Percentiles rank a stretch among this genome's conserved stretches.
These are phyloP conservation scores for Portunus trituberculatus DNA, from an alignment of 1,140 invertebrate species.

Conservation along the genomic window DNA sequence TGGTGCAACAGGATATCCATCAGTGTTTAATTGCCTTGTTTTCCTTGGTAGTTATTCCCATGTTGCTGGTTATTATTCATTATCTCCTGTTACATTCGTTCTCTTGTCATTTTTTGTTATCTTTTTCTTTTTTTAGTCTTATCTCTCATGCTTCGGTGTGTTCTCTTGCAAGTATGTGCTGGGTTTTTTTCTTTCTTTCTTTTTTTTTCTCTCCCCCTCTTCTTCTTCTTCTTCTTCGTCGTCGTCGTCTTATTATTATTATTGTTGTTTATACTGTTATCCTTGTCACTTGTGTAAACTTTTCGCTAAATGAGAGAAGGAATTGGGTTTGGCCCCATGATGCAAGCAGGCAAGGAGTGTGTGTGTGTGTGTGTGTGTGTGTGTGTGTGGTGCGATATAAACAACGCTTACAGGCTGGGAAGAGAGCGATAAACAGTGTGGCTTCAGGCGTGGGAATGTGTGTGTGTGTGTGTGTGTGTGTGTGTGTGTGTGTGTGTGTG, in stretches of 20 bases:
- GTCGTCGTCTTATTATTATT: too few species aligned
- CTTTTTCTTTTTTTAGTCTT: not conserved
- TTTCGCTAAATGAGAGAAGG: too few species aligned
- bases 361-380: not conserved
- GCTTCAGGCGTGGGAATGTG: constrained; percentile 4
- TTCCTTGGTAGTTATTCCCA: not conserved
- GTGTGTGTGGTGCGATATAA: not conserved
- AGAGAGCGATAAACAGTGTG: not conserved
- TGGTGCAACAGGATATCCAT: too few species aligned
- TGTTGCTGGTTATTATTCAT: not conserved
- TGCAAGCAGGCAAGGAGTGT: too few species aligned
- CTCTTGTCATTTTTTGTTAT: not conserved
- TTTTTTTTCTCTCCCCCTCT: not conserved
- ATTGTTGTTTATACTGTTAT: too few species aligned
- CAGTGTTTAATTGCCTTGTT: too few species aligned
- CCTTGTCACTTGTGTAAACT: too few species aligned
- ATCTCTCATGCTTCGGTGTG: not conserved
- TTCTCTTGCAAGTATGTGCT: too few species aligned
- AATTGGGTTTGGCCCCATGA: too few species aligned
- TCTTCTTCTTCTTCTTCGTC: not conserved
- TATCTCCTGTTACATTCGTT: not conserved
- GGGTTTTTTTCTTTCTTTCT: not conserved
- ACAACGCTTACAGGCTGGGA: constrained; percentile 9
- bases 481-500: too few species aligned
- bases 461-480: constrained; percentile 5